phyloP scores from a whole-genome alignment of 2,113 vertebrate species.

The Miniopterus natalensis region DNA sequence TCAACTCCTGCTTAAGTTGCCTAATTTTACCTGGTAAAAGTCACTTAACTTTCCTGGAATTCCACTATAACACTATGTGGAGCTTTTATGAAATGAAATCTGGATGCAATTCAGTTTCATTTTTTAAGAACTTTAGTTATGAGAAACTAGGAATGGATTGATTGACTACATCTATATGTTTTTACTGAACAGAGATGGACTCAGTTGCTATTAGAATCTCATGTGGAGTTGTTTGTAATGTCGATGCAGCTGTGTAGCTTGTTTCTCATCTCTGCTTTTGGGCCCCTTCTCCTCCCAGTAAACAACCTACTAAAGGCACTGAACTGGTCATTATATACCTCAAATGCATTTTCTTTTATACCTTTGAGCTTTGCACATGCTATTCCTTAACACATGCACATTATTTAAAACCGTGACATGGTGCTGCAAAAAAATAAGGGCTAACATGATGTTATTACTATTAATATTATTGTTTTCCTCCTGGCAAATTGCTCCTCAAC shows the following conservation, averaged over 20 bases:
- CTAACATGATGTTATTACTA: not conserved
- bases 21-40: not conserved
- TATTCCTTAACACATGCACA: not conserved
- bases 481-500: not conserved
- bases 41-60: not conserved
- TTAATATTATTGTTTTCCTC: not conserved
- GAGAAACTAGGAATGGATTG: not conserved
- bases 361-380: not conserved
- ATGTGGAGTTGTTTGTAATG: not conserved
- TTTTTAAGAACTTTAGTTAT: constrained; percentile 26
- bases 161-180: not conserved
- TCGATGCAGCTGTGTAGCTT: not conserved
- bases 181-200: not conserved
- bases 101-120: not conserved
- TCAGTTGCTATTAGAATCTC: not conserved
- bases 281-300: not conserved
- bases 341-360: not conserved
- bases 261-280: not conserved
- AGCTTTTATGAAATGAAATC: not conserved
- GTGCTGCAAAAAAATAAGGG: not conserved
- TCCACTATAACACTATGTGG: not conserved
- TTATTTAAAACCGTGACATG: not conserved
- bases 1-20: not conserved
- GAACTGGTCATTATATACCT: not conserved
- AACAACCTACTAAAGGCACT: not conserved